phyloP scores from a whole-genome alignment of 2,888 invertebrate genomes.

The Lithophane socia region DNA sequence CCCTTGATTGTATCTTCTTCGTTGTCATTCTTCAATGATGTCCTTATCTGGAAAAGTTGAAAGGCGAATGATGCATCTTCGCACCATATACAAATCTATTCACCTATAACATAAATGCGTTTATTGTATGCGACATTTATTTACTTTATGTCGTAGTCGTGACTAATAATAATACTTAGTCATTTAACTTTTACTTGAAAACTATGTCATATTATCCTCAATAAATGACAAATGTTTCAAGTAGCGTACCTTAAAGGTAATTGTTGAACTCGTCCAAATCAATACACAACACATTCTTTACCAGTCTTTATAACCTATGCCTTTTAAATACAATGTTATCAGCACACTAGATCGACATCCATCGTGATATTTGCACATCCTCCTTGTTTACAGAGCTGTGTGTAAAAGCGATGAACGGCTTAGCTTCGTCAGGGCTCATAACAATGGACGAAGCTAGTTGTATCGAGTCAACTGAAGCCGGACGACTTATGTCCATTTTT shows the following conservation, averaged over 20 bases:
- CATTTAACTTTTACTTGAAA: conserved; percentile 21
- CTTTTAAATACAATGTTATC: conserved; percentile 53
- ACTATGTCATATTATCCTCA: background rate
- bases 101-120: conserved; percentile 42
- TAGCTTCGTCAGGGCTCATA: conserved; percentile 92
- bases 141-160: conserved; percentile 30
- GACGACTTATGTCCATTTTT: conserved; percentile 93
- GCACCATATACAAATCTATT: conserved; percentile 52
- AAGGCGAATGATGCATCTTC: conserved; percentile 57
- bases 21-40: conserved; percentile 53
- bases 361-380: conserved; percentile 43
- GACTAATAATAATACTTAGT: conserved; percentile 23
- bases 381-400: conserved; percentile 91
- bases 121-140: conserved; percentile 36
- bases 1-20: conserved; percentile 59
- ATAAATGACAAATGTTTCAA: conserved; percentile 12
- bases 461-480: conserved; percentile 91
- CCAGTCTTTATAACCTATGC: conserved; percentile 43
- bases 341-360: conserved; percentile 40
- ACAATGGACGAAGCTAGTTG: conserved; percentile 90
- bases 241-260: background rate
- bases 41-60: conserved; percentile 59
- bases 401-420: conserved; percentile 92
- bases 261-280: conserved; percentile 19
- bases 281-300: conserved; percentile 28